Evolutionary conservation across 2,888 invertebrate species (phyloP).

Genomic region (Andrena haemorrhoa): DNA sequence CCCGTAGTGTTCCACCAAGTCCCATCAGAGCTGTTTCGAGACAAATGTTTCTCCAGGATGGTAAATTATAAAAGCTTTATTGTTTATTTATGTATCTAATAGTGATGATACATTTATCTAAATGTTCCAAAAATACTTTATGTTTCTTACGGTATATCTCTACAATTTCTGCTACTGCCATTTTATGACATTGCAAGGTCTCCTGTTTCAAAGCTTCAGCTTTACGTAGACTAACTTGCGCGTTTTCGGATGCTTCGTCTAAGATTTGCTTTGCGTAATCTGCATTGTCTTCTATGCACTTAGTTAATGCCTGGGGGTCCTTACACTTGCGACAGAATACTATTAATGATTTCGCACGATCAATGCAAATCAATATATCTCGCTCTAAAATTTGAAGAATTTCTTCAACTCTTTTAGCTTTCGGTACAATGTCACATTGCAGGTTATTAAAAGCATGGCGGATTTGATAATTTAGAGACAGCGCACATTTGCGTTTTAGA

Average conservation of each 20-base stretch:
- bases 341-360: conserved; percentile 51
- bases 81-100: conserved; percentile 22
- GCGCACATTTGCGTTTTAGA: conserved; percentile 58
- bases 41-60: conserved; percentile 70
- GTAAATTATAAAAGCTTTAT: conserved; percentile 64
- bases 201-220: conserved; percentile 32
- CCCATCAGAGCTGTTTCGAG: conserved; percentile 86
- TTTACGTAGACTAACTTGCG: background rate
- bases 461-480: conserved; percentile 58
- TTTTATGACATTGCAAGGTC: conserved; percentile 54
- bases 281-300: conserved; percentile 59
- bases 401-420: conserved; percentile 31
- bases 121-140: conserved; percentile 32
- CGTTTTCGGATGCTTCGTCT: conserved; percentile 36
- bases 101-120: conserved; percentile 60
- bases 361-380: conserved; percentile 31
- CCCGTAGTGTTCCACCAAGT: conserved; percentile 90
- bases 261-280: conserved; percentile 57
- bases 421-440: conserved; percentile 36
- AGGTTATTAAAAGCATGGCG: conserved; percentile 51
- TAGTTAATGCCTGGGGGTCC: conserved; percentile 45
- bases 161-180: background rate
- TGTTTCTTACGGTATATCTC: conserved; percentile 20
- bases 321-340: conserved; percentile 53
- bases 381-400: conserved; percentile 48